Conservation (phyloP, 2,888 invertebrate genomes). For the Tridacna crocea region DNA sequence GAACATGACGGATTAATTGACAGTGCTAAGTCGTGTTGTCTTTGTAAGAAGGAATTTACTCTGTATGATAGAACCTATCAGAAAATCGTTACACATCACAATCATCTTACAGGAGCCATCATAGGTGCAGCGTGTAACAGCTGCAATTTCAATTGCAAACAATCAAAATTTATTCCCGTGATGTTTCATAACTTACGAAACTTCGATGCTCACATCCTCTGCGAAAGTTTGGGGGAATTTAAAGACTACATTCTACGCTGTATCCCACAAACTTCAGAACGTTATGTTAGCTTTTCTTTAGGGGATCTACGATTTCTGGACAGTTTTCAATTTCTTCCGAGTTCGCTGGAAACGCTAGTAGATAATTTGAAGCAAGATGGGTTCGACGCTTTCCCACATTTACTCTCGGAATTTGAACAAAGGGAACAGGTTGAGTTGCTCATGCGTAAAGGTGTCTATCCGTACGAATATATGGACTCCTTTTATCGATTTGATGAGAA, state of each 20-base stretch:
- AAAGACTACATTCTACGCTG: not conserved
- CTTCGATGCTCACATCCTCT: constrained; percentile 44
- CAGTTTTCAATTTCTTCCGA: constrained; percentile 37
- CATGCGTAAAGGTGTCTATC: constrained; percentile 77
- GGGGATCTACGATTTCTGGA: constrained; percentile 39
- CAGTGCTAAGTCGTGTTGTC: not conserved
- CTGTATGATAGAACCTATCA: not conserved
- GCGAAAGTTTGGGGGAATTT: constrained; percentile 22
- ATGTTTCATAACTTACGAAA: constrained; percentile 32
- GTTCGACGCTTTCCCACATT: not conserved
- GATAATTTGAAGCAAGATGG: constrained; percentile 10
- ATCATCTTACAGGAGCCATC: constrained; percentile 6
- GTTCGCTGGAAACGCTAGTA: constrained; percentile 36
- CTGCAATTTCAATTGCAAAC: constrained; percentile 16
- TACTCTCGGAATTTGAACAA: constrained; percentile 13
- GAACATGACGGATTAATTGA: constrained; percentile 1
- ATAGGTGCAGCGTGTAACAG: not conserved
- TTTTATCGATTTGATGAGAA: constrained; percentile 30
- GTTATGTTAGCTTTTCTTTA: constrained; percentile 38
- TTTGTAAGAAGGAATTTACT: constrained; percentile 1
- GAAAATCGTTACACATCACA: constrained; percentile 14
- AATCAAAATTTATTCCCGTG: constrained; percentile 19
- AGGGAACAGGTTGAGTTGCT: constrained; percentile 27
- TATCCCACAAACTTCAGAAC: constrained; percentile 32
- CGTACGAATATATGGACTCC: constrained; percentile 76